Evolutionary conservation across 2,888 invertebrate genomes (phyloP).

Genomic region (Platycheirus albimanus): DNA sequence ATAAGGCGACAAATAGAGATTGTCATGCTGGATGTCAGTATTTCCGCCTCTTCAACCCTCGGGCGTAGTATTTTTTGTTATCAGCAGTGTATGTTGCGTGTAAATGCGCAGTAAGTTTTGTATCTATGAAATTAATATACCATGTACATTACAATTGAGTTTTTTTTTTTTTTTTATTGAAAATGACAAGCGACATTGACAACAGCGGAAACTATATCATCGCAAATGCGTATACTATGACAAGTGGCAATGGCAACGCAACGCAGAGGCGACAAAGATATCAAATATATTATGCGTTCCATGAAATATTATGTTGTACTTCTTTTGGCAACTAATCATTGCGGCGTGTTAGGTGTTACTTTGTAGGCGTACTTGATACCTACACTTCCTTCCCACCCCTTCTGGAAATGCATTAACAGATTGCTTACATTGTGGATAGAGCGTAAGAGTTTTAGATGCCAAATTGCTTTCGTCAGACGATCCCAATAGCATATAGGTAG

Average conservation of each 20-base stretch:
- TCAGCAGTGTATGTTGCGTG: slow-evolving; percentile 41
- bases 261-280: slow-evolving; percentile 22
- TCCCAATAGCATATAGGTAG: no score
- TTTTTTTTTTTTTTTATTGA: slow-evolving; percentile 42
- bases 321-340: slow-evolving; percentile 53
- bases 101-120: slow-evolving; percentile 42
- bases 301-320: slow-evolving; percentile 32
- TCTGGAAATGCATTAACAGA: slow-evolving; percentile 51
- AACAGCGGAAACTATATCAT: slow-evolving; percentile 61
- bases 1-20: slow-evolving; percentile 58
- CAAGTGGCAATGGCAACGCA: no score
- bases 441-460: slow-evolving; percentile 15
- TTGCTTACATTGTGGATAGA: slow-evolving; percentile 21
- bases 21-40: slow-evolving; percentile 41
- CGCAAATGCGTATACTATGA: slow-evolving; percentile 25
- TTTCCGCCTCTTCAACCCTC: slow-evolving; percentile 21
- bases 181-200: slow-evolving; percentile 49
- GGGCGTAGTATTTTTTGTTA: slow-evolving; percentile 14
- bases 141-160: slow-evolving; percentile 14
- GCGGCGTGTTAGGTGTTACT: slow-evolving; percentile 17
- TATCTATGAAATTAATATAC: slow-evolving; percentile 47
- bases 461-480: slow-evolving; percentile 26
- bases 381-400: slow-evolving; percentile 30
- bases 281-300: slow-evolving; percentile 23
- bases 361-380: slow-evolving; percentile 37